Conservation (phyloP, 37 sponge, comb jelly and placozoan species). For the Diacarnus erythraeanus region DNA sequence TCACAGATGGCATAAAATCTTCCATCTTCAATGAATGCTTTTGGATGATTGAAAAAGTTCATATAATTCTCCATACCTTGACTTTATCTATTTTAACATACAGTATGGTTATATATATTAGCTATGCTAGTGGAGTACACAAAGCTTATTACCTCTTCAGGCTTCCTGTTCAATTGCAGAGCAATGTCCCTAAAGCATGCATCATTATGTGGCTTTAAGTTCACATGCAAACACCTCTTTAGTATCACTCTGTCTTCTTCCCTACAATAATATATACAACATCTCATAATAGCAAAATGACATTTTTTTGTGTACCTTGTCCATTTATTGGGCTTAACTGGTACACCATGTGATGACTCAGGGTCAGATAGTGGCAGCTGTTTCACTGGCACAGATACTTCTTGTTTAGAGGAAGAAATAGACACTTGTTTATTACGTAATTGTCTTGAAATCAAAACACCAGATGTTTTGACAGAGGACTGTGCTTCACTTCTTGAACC, state of each 20-base stretch:
- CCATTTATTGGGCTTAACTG: neutral
- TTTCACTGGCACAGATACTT: neutral
- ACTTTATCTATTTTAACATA: neutral
- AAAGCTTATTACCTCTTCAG: neutral
- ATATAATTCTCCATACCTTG: conserved; percentile 7
- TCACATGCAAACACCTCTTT: conserved; percentile 1
- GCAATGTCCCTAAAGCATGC: conserved; percentile 1
- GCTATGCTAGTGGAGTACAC: neutral
- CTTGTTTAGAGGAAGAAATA: neutral
- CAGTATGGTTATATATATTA: neutral
- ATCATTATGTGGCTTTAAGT: neutral
- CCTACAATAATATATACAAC: neutral
- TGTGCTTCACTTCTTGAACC: neutral
- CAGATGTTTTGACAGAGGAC: neutral
- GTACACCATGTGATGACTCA: neutral
- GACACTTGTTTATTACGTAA: neutral
- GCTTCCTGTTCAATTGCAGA: conserved; percentile 1
- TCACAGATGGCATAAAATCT: neutral
- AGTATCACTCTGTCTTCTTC: conserved; percentile 16
- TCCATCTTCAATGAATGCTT: neutral
- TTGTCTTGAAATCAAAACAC: neutral
- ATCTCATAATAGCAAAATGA: neutral
- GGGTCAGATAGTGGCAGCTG: neutral
- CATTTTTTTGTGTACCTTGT: neutral
- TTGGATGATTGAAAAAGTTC: conserved; percentile 4